Base-by-base conservation (phyloP, 2,113 vertebrate species). In the Coptodon bakossiorum region DNA sequence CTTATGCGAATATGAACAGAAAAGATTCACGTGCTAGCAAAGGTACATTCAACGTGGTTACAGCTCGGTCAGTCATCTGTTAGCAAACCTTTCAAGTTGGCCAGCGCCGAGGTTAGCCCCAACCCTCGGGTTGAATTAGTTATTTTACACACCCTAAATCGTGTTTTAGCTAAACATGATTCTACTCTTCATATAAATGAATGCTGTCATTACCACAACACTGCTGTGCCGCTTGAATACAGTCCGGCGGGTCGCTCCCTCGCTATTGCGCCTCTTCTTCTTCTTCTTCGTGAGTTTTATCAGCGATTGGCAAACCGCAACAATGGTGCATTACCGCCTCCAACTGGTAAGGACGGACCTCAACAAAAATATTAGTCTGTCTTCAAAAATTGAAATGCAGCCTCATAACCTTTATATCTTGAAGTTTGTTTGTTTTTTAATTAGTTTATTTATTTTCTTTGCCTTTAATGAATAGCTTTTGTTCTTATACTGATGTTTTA, bases 171-270 rank as follows among this genome's bases (percentile, higher is more conserved):
- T 29, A 6, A 43, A 84, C 14, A 7, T 9, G 13, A 5, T 5
- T 81, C 4, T 52, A 7, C 1, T 3, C 1, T 7, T 7, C 1
- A 5, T 5, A 59, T 2, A 83, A 61, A 66, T 11, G 2, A 40
- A 63, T 11, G n/a, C 5, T 9, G 50, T 3, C 3, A 6, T 90
- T 92, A 93, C 93, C 92, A 11, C 16, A 89, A 86, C 68, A 59
- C 45, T 4, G 66, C 54, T 36, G 63, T 19, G 36, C 54, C 12
- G 52, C 8, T 52, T 84, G n/a, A 89, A 61, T 73, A 4, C 52
- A 22, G 34, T 83, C 38, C 36, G 31, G 63, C 36, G 29, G 84
- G 85, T 89, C 81, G 6, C 89, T 96, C 95, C 94, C 96, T 95
- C 96, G 8, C 13, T 27, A 17, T 73, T 73, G 68, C 68, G 68